Evolutionary conservation across 2,113 vertebrate genomes (phyloP).

Genomic region (Empidonax alnorum): DNA sequence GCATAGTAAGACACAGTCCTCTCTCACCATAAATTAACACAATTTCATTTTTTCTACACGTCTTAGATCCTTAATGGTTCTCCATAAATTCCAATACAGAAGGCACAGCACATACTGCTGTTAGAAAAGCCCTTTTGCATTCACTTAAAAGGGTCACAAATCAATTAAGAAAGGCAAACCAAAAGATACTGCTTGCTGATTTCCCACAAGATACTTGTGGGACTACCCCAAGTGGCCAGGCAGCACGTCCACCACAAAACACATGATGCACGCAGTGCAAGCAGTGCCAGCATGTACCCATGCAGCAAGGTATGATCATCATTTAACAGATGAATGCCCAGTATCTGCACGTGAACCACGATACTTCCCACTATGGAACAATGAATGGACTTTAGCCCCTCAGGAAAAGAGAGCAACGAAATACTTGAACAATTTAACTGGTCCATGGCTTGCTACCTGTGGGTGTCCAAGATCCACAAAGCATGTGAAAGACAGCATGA

Average conservation of each 20-base stretch:
- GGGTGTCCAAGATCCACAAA: background rate
- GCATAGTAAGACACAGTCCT: background rate
- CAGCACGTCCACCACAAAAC: background rate
- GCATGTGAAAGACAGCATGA: background rate
- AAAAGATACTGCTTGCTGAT: background rate
- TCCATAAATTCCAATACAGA: background rate
- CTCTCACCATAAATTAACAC: background rate
- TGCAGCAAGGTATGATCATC: background rate
- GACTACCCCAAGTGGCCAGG: background rate
- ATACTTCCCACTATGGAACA: background rate
- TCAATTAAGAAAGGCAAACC: background rate
- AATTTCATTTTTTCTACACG: background rate
- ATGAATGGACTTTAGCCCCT: background rate
- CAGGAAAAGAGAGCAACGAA: background rate
- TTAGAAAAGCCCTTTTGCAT: background rate
- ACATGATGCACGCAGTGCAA: background rate
- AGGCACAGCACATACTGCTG: background rate
- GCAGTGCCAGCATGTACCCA: background rate
- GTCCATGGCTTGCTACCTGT: background rate
- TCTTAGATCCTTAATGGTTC: background rate
- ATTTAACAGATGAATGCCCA: background rate
- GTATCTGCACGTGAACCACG: accelerated
- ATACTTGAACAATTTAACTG: background rate
- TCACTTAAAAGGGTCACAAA: background rate
- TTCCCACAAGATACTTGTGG: background rate